Evolutionary conservation across 1,140 invertebrate species (phyloP), one percentile per base, ranked within the genome.

Genomic region (Dreissena polymorpha): DNA sequence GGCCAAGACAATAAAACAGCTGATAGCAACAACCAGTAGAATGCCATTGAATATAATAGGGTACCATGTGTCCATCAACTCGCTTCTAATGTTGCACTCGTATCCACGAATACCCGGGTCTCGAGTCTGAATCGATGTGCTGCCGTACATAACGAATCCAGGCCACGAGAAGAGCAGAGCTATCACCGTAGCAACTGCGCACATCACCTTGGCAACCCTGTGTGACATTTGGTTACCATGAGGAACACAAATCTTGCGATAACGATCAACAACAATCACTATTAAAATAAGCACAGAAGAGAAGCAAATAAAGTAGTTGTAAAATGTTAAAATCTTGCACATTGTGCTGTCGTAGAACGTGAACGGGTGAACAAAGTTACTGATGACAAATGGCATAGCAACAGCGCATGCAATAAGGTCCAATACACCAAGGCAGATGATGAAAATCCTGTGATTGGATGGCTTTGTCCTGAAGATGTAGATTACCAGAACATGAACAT

Each of bases 191-290:
- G 86, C 80, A 25, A 88, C 29, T 10, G 76, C 23, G 68, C 90
- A 91, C 12, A 86, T 85, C 0, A 85, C 18, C 67, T 88, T 89
- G 0, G 89, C 85, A n/a, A 83, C 63, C 0, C 53, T 78, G 8
- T 83, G 72, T 0, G 87, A 86, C 21, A 91, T 75, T 8, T 86
- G 65, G 27, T 68, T 75, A 8, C 84, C 72, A 27, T 86, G 76
- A 0, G 90, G 90, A 64, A 85, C 70, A 63, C 90, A 89, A n/a
- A 91, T 89, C 70, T 89, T 89, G 25, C 88, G 70, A 81, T 88
- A 91, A 18, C 90, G 72, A 70, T 91, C 90, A 29, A 88, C 75
- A 29, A 89, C 87, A 39, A 91, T 91, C 51, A 88, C 65, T 8
- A 91, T 76, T 13, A 91, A 74, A 18, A 89, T 77, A 0, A 86